A percentile compares a stretch with the other conserved stretches of the same genome.
Conservation (phyloP, 2,888 invertebrate species). For the Eupithecia pulchellata region DNA sequence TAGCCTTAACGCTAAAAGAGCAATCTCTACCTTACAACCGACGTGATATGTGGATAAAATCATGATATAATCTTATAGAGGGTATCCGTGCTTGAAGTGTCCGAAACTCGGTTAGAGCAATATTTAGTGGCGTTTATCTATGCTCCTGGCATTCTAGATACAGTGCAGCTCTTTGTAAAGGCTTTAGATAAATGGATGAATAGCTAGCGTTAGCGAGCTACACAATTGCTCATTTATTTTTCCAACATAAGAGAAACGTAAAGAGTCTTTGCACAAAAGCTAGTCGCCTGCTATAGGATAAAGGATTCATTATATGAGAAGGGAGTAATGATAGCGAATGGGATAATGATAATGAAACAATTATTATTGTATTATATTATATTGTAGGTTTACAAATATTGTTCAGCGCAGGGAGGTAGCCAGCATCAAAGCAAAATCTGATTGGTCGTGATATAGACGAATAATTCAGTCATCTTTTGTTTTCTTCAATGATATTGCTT, state of each 20-base stretch:
- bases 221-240: neutral
- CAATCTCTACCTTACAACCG: neutral
- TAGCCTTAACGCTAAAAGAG: neutral
- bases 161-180: conserved; percentile 1
- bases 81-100: conserved; percentile 2
- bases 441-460: too few species aligned
- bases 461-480: too few species aligned
- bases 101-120: conserved; percentile 20
- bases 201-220: neutral
- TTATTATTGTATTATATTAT: too few species aligned
- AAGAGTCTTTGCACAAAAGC: neutral
- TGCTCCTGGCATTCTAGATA: conserved; percentile 3
- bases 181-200: conserved; percentile 14
- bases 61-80: neutral
- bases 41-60: neutral
- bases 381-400: too few species aligned
- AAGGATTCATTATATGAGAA: neutral
- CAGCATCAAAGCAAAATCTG: too few species aligned
- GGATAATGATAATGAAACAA: too few species aligned
- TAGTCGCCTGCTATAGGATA: neutral
- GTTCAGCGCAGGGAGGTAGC: too few species aligned
- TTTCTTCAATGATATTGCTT: too few species aligned
- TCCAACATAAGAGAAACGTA: neutral
- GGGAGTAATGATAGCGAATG: too few species aligned
- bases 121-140: conserved; percentile 30